A percentile compares a stretch with the other conserved stretches of the same genome.
phyloP scores from a whole-genome alignment of 2,113 vertebrate genomes.

The Podocnemis expansa region DNA sequence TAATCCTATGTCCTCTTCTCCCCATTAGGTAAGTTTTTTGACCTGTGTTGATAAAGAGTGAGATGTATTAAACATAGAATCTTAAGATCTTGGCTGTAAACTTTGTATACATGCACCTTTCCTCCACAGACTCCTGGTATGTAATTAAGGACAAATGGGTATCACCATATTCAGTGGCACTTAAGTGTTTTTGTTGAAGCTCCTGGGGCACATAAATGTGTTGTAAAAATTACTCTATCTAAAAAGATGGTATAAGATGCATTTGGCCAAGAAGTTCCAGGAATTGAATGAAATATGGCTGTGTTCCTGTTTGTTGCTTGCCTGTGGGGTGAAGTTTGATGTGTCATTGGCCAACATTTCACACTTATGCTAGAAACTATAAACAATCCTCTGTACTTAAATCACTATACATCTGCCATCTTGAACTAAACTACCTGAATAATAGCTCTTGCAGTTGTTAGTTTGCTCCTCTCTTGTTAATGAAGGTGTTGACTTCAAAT shows the following conservation, averaged over 20 bases:
- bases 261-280: not conserved
- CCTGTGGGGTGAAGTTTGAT: not conserved
- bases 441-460: not conserved
- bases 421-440: not conserved
- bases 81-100: not conserved
- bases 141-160: not conserved
- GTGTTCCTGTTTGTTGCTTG: not conserved
- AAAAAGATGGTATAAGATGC: not conserved
- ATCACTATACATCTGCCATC: fast-evolving
- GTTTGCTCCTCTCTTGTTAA: not conserved
- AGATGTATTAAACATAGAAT: not conserved
- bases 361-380: not conserved
- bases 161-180: not conserved
- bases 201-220: not conserved
- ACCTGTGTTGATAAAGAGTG: not conserved
- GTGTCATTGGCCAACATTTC: not conserved
- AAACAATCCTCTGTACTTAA: not conserved
- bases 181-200: conserved; percentile 2
- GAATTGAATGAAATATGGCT: not conserved
- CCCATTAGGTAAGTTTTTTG: not conserved
- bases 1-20: not conserved
- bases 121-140: not conserved
- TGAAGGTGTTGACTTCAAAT: not conserved
- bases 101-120: not conserved
- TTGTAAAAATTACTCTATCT: not conserved